Base-by-base conservation (phyloP, 2,888 invertebrate species). In the Ornithoptera alexandrae region DNA sequence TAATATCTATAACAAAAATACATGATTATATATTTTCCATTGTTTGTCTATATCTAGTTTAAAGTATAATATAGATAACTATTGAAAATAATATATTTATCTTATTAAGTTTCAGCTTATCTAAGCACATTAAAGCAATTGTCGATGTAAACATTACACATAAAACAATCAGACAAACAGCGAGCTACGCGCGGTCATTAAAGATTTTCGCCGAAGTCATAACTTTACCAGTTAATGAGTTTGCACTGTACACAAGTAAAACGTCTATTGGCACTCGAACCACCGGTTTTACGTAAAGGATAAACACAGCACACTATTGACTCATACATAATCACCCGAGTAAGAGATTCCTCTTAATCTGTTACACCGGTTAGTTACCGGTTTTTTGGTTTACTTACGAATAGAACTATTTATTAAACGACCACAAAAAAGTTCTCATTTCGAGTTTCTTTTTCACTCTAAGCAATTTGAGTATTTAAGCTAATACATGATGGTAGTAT, bases 281-380 rank as follows among this genome's bases (percentile, higher is more conserved):
- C 58, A 66, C 70, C 30, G 66, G 70, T 66, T 62, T 70, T 70
- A 70, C 65, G 69, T 24, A 57, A 57, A 65, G 61, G 65, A 69
- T 68, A 65, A 69, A 69, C 62, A 69, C 57, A 65, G 36, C 30
- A 24, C 62, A 46, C 39, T 69, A 46, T 69, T 69, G 57, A 65
- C 65, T 65, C 46, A 57, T 20, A 62, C 60, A 65, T 65, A 69
- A 69, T 65, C 65, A 62, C 57, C 46, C 57, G 22, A 20, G 24
- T 69, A 36, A 69, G 65, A 57, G 53, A 61, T 61, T 65, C 22
- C 57, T 53, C 65, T 69, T 61, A 59, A 68, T 60, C 18, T 53
- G 1, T 30, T 30, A 18, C n/a, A n/a, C n/a, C n/a, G 53, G 18
- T 5, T 53, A 53, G 17, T 53, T 53, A 53, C 53, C n/a, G 53